Evolutionary conservation across 2,797 vertebrate genomes (phyloP), one percentile per base, ranked within the genome.

Genomic region (Sebastes cheni): DNA sequence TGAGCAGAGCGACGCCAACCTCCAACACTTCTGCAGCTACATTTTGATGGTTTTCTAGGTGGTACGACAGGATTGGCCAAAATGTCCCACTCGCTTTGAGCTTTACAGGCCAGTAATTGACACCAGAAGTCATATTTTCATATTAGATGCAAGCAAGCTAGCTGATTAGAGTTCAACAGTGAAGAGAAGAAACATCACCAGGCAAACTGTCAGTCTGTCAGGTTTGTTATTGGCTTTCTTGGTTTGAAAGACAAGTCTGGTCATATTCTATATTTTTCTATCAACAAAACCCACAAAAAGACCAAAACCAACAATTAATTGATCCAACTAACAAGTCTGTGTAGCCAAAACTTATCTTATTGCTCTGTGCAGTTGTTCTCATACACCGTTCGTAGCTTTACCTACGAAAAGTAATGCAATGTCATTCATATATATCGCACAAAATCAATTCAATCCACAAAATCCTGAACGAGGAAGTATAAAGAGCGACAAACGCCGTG

Each of bases 1-100:
- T 50, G 70, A 81, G 67, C 61, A 22, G 46, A 77, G 77, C 27
- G 1, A 27, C 70, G 23, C 2, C 1, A 56, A 83, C 56, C 70
- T 81, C 27, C 60, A 71, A 22, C 77, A 70, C 75, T 34, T 75
- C 61, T 77, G 46, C 18, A n/a, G 46, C 46, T 50, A 20, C 46
- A 50, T n/a, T 50, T 50, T 50, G 46, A 50, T 50, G 39, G 16
- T 50, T 20, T 50, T 20, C 42, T 20, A 50, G 42, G 50, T 67
- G 66, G 56, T n/a, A 16, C 6, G 4, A 54, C 39, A 36, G 46
- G 11, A 69, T 8, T 25, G 39, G 12, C 25, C 25, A 27, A 34
- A 69, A 52, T 46, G 27, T 36, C 22, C 42, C 58, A 46, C 42
- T 54, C 7, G 8, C 20, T 55, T 72, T 75, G 59, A 76, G 56